These are phyloP conservation scores for Equus przewalskii DNA, from an alignment of 2,113 vertebrate species.

Conservation along the genomic window DNA sequence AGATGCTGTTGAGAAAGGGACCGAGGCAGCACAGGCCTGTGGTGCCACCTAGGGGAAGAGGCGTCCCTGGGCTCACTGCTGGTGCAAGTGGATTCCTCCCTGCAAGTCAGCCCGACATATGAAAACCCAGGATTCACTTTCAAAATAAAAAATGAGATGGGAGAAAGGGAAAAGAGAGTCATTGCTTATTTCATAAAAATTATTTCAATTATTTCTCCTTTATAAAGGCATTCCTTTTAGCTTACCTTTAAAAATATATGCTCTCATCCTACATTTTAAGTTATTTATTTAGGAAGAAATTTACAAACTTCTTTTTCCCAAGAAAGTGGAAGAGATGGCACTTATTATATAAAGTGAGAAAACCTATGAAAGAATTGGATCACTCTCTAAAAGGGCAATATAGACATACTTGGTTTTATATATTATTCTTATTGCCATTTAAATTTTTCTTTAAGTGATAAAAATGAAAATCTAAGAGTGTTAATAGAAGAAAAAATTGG, in stretches of 20 bases:
- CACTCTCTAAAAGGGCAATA: not conserved
- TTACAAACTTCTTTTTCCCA: not conserved
- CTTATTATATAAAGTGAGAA: not conserved
- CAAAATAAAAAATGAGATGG: not conserved
- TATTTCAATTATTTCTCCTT: conserved; percentile 26
- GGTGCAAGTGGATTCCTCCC: fast-evolving
- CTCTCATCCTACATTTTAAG: not conserved
- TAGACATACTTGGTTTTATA: not conserved
- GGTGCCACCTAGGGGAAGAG: conserved; percentile 63
- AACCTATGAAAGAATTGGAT: not conserved
- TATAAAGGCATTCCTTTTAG: not conserved
- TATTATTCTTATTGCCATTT: not conserved
- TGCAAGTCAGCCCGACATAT: no score
- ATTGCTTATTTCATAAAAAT: not conserved
- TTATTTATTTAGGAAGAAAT: not conserved
- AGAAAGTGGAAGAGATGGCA: not conserved
- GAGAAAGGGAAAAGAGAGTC: not conserved
- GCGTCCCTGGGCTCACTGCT: not conserved
- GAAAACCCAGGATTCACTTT: not conserved
- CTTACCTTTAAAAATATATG: not conserved
- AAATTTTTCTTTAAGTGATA: conserved; percentile 24
- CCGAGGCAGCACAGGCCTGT: fast-evolving
- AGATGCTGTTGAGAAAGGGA: not conserved
- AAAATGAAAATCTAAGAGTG: not conserved
- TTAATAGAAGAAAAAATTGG: not conserved